Percentiles rank a stretch among this genome's conserved stretches.
Conservation (phyloP, 2,888 invertebrate species). For the Augochlorella aurata region DNA sequence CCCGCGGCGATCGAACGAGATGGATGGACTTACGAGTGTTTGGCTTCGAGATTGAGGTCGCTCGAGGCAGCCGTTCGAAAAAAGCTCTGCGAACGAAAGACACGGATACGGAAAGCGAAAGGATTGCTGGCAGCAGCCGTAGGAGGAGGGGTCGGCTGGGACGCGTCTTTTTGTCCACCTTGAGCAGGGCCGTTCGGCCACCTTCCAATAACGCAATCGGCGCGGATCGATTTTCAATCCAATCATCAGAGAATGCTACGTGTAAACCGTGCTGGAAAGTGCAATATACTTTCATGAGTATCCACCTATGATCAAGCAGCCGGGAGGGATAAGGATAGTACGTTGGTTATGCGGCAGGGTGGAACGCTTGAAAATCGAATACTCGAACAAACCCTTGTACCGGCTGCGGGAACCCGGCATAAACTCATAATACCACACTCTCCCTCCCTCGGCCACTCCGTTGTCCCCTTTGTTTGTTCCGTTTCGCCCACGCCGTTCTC, state of each 20-base stretch:
- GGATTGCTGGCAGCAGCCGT: slow-evolving; percentile 1
- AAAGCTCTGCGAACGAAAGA: slow-evolving; percentile 11
- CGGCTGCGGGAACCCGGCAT: slow-evolving; percentile 63
- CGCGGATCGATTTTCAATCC: slow-evolving; percentile 79
- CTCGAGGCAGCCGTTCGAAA: slow-evolving; percentile 19
- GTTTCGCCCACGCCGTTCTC: not conserved
- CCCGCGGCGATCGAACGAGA: slow-evolving; percentile 21
- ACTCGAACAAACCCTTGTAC: slow-evolving; percentile 67
- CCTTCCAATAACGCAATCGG: slow-evolving; percentile 70
- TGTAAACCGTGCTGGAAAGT: slow-evolving; percentile 74
- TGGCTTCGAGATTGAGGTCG: slow-evolving; percentile 62
- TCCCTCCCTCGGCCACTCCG: slow-evolving; percentile 33
- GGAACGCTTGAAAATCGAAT: slow-evolving; percentile 71
- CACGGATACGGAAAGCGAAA: slow-evolving; percentile 33
- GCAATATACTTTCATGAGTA: slow-evolving; percentile 79
- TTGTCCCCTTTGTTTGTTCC: slow-evolving; percentile 9
- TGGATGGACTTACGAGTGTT: slow-evolving; percentile 57
- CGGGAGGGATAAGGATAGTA: slow-evolving; percentile 50
- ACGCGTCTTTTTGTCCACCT: slow-evolving; percentile 55
- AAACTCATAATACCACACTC: slow-evolving; percentile 71
- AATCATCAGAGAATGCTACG: slow-evolving; percentile 78
- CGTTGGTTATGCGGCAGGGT: slow-evolving; percentile 51
- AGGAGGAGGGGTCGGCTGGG: slow-evolving; percentile 23
- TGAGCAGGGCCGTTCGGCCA: slow-evolving; percentile 16
- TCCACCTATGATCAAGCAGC: slow-evolving; percentile 57